Conservation (phyloP, 2,888 invertebrate species). For the Rapana venosa region DNA sequence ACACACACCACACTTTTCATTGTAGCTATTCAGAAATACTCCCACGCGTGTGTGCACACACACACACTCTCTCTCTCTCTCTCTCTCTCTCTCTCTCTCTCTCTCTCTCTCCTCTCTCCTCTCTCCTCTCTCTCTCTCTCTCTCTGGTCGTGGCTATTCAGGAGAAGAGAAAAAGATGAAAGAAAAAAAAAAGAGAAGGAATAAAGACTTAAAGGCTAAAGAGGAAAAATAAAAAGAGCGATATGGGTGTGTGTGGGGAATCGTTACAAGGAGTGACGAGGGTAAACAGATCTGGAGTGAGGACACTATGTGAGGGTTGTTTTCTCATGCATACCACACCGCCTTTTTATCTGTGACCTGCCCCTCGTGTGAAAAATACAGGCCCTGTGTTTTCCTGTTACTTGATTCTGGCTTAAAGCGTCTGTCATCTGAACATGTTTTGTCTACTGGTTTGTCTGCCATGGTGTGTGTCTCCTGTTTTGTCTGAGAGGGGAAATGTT, state of each 20-base stretch:
- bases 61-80: no score
- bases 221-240: no score
- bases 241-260: no score
- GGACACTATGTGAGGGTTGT: not conserved
- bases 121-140: no score
- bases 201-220: no score
- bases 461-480: not conserved
- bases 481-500: not conserved
- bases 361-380: not conserved
- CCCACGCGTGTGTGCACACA: not conserved
- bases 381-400: constrained; percentile 1
- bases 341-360: not conserved
- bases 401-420: not conserved
- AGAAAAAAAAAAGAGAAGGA: no score
- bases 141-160: no score
- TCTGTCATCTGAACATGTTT: constrained; percentile 19
- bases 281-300: not conserved
- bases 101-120: no score
- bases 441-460: constrained; percentile 1
- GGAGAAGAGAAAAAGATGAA: no score
- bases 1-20: no score
- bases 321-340: constrained; percentile 5
- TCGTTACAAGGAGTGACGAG: not conserved
- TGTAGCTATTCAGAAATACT: no score
- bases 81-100: no score